phyloP scores from a whole-genome alignment of 2,797 vertebrate genomes.

The Oreortyx pictus region DNA sequence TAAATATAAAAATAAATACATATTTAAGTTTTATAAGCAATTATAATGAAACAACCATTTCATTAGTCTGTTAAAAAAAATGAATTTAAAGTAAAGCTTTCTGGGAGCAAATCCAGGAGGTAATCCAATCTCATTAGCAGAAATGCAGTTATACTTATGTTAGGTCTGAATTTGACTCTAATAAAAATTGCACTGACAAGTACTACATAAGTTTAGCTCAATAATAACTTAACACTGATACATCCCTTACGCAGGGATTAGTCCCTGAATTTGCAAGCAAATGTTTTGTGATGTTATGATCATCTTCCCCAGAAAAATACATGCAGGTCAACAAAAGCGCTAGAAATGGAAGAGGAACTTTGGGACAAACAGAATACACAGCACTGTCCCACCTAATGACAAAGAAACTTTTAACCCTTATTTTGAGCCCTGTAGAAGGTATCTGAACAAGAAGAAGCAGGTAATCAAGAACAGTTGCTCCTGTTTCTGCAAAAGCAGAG shows the following conservation, averaged over 20 bases:
- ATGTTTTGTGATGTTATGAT: background rate
- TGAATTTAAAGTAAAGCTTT: constrained; percentile 52
- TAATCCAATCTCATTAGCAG: constrained; percentile 57
- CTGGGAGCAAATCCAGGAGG: constrained; percentile 47
- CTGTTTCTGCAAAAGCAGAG: background rate
- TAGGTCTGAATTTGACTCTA: constrained; percentile 28
- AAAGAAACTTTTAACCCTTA: background rate
- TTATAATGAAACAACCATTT: constrained; percentile 23
- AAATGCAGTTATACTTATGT: constrained; percentile 42
- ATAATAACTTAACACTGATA: background rate
- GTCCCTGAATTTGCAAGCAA: background rate
- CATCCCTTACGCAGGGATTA: background rate
- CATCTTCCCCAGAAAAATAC: background rate
- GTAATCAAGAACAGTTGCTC: background rate
- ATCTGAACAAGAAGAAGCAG: background rate
- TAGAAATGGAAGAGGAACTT: background rate
- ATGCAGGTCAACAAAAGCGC: background rate
- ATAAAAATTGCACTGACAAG: constrained; percentile 51
- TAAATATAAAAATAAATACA: background rate
- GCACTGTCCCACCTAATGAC: background rate
- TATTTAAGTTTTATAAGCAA: constrained; percentile 28
- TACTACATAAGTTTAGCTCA: background rate
- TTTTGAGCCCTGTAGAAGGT: background rate
- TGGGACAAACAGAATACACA: background rate
- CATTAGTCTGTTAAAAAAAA: constrained; percentile 44